A percentile compares a stretch with the other conserved stretches of the same genome.
Conservation (phyloP, 2,888 invertebrate genomes). For the Spicauda simplicius region DNA sequence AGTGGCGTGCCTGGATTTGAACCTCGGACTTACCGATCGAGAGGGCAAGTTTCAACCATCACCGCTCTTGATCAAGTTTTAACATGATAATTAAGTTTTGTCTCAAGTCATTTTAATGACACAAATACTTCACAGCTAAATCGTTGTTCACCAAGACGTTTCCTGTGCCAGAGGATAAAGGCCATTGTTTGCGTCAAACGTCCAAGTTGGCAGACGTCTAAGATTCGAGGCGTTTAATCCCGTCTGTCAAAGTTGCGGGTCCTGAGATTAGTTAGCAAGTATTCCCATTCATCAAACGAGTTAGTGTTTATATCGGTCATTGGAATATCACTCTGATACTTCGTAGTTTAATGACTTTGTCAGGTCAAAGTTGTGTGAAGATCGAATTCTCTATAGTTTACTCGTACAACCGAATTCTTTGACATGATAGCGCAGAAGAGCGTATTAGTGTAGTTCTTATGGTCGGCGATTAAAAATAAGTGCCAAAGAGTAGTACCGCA, state of each 20-base stretch:
- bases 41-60: too few relatives aligned
- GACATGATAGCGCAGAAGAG: too few relatives aligned
- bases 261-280: constrained; percentile 61
- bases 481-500: too few relatives aligned
- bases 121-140: constrained; percentile 22
- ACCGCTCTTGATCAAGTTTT: too few relatives aligned
- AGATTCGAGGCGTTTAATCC: constrained; percentile 56
- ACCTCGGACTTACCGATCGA: too few relatives aligned
- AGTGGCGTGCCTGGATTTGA: too few relatives aligned
- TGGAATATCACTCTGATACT: constrained; percentile 7
- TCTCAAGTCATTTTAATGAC: constrained; percentile 1
- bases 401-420: too few relatives aligned
- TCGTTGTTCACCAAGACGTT: constrained; percentile 7
- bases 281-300: constrained; percentile 58
- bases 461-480: too few relatives aligned
- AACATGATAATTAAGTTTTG: too few relatives aligned
- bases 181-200: constrained; percentile 36
- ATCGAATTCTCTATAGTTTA: neutral
- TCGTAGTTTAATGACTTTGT: neutral
- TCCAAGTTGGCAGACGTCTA: constrained; percentile 56
- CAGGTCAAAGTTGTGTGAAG: neutral
- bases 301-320: constrained; percentile 49
- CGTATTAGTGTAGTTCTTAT: too few relatives aligned
- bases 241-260: constrained; percentile 58
- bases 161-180: constrained; percentile 22